Percentiles rank a stretch among this genome's conserved stretches.
Conservation (phyloP, 1,140 invertebrate species). For the Conus betulinus region DNA sequence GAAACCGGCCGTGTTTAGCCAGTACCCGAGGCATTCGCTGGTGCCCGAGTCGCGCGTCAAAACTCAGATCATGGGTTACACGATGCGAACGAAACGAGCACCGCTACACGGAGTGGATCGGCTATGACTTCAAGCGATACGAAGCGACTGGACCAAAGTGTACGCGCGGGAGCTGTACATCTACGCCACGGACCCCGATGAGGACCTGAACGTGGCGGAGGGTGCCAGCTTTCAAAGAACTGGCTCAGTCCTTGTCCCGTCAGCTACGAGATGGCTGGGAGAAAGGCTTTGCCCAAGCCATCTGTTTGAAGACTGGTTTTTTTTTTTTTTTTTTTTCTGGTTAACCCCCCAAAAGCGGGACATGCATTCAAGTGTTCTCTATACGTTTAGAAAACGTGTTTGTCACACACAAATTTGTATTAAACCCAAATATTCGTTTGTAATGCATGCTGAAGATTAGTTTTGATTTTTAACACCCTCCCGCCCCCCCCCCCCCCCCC, state of each 20-base stretch:
- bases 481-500: no score
- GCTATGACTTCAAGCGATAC: constrained; percentile 54
- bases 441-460: no score
- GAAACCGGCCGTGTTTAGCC: constrained; percentile 44
- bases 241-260: constrained; percentile 51
- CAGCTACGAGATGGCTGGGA: constrained; percentile 63
- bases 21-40: constrained; percentile 71
- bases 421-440: no score
- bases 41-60: constrained; percentile 85
- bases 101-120: constrained; percentile 87
- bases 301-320: not conserved
- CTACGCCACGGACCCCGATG: constrained; percentile 79
- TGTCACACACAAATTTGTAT: no score
- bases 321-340: not conserved
- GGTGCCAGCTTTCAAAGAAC: constrained; percentile 44
- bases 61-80: constrained; percentile 83
- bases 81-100: constrained; percentile 82
- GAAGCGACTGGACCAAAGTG: constrained; percentile 81
- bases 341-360: not conserved
- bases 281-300: constrained; percentile 23
- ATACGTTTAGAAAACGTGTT: no score
- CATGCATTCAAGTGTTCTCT: no score
- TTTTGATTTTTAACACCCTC: no score
- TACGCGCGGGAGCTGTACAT: constrained; percentile 80
- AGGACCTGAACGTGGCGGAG: constrained; percentile 82